Base-by-base conservation (phyloP, 2,888 invertebrate genomes). In the Agonopterix alstromeriana region DNA sequence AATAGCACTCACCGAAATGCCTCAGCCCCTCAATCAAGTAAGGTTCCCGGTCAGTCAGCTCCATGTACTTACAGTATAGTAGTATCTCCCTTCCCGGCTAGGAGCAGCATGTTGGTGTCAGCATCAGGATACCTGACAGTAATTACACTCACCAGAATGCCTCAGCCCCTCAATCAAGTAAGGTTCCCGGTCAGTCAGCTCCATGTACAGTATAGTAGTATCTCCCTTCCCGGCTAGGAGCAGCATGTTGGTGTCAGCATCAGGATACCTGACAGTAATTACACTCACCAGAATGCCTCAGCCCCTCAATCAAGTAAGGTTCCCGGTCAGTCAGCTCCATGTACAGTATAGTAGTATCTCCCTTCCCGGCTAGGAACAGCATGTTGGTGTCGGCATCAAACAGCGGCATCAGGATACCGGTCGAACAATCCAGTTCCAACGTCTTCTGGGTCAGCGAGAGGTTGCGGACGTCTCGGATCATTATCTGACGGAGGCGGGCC, bases 161-260 rank as follows among this genome's bases (percentile, higher is more conserved):
- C 95, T 90, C 53, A 95, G 82, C 14, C 98, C 97, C 77, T 97
- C 97, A 50, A 95, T 94, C n/a, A 98, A 82, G 75, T 92, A 96
- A 0, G 98, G 97, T 69, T 96, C 96, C 63, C 95, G 93, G 54
- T 97, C 96, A 43, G 93, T 94, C 1, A 98, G 92, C 86, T 98
- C 98, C 91, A 96, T 91, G 66, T 97, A 98, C 51, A 94, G 91
- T 53, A 98, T 95, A 1, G 95, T 95, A 0, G 96, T 97, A 67
- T 98, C 98, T 7, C 97, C 98, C 90, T 98, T 98, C 41, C 98
- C 98, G 48, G 96, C 96, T 50, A 98, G 87, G 89, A 98, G 98
- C 52, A 98, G 90, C 97, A 98, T 97, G 63, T 95, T 95, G 41
- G 98, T 98, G 70, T 98, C 98, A 10, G 94, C 88, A 83, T 98